Percentiles rank a stretch among this genome's conserved stretches.
These are phyloP conservation scores for Lycodopsis pacificus DNA, from an alignment of 2,797 vertebrate genomes.

Conservation along the genomic window DNA sequence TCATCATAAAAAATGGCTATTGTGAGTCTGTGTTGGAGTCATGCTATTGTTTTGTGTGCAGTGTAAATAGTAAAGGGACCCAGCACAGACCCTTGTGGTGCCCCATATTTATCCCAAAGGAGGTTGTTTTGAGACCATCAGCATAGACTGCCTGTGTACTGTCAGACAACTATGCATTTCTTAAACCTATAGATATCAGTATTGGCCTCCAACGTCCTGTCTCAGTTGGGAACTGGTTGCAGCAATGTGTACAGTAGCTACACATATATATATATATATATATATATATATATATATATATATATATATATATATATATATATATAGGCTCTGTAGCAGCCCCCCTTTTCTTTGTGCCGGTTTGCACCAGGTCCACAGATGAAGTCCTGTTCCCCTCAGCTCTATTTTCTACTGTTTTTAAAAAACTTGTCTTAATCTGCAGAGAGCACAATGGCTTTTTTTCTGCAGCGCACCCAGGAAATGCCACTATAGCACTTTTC, in stretches of 20 bases:
- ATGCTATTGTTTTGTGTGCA: neutral
- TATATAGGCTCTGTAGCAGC: neutral
- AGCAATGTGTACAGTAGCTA: neutral
- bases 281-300: too few species aligned
- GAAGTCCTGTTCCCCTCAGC: conserved; percentile 7
- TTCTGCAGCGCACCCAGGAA: conserved; percentile 38
- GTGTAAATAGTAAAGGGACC: neutral
- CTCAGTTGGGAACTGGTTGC: neutral
- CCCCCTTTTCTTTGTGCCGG: conserved; percentile 10
- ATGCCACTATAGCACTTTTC: conserved; percentile 7
- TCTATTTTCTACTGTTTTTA: conserved; percentile 5
- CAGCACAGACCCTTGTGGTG: neutral
- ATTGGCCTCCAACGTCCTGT: neutral
- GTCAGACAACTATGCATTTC: neutral
- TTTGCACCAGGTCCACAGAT: conserved; percentile 9
- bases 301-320: too few species aligned
- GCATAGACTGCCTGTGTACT: neutral
- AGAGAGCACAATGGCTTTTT: conserved; percentile 39
- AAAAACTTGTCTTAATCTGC: conserved; percentile 29
- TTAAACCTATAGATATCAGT: neutral
- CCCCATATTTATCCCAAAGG: neutral
- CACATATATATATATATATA: too few species aligned
- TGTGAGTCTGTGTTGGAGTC: neutral
- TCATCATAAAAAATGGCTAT: neutral
- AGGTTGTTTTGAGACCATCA: neutral